These are phyloP conservation scores for Pomacea canaliculata DNA, from an alignment of 2,888 invertebrate species.

Conservation along the genomic window DNA sequence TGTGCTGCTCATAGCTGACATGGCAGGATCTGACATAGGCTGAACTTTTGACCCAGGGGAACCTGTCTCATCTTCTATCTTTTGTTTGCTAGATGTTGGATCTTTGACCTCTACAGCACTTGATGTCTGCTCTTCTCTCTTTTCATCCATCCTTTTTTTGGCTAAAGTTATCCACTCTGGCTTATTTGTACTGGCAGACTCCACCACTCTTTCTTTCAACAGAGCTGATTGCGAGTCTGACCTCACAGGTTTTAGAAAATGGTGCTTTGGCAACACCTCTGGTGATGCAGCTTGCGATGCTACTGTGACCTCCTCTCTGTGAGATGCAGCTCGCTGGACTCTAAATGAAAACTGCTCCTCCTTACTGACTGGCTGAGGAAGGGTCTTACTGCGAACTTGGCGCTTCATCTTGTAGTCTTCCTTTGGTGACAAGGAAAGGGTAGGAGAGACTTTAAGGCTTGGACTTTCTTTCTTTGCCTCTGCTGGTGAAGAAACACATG, in stretches of 20 bases:
- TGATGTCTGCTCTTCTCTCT: no score
- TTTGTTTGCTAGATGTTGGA: no score
- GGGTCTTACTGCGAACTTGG: slow-evolving; percentile 54
- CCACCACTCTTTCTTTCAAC: slow-evolving; percentile 7
- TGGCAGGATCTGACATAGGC: no score
- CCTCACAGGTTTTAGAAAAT: neutral
- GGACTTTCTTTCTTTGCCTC: slow-evolving; percentile 17
- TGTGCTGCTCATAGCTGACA: no score
- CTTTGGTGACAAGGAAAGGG: slow-evolving; percentile 40
- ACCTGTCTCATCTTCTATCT: no score
- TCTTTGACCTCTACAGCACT: no score
- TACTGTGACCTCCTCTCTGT: slow-evolving; percentile 14
- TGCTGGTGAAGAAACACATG: neutral
- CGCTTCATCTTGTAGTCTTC: slow-evolving; percentile 55
- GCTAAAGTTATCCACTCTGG: slow-evolving; percentile 34
- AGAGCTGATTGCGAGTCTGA: neutral
- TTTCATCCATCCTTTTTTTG: slow-evolving; percentile 17
- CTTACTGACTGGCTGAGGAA: slow-evolving; percentile 45
- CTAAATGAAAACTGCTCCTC: slow-evolving; percentile 37
- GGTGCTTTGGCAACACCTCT: slow-evolving; percentile 1
- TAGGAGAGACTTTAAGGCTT: slow-evolving; percentile 13
- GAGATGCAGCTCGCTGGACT: slow-evolving; percentile 39
- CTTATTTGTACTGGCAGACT: slow-evolving; percentile 8
- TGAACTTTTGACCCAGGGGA: no score
- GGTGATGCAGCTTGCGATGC: slow-evolving; percentile 13